Base-by-base conservation (phyloP, 2,888 invertebrate species). In the Stratiomys singularior region DNA sequence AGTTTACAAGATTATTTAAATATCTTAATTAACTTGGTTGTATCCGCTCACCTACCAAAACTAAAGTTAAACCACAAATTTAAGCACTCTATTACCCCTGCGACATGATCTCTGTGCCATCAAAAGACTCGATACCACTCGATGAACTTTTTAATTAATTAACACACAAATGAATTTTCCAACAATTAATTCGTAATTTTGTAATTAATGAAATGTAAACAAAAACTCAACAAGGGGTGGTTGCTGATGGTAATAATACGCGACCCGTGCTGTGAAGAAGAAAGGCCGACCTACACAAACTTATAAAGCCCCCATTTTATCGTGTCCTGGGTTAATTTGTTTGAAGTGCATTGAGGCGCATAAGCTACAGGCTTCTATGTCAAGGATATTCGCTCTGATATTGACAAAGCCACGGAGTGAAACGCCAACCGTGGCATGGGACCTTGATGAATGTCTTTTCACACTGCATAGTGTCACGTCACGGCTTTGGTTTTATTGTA, bases 161-260 rank as follows among this genome's bases (percentile, higher is more conserved):
- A 64, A 76, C 63, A 63, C 76, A 25, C 30, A 64, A 76, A 60
- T 64, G 66, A 46, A 64, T 76, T 76, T 64, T 30, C 64, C 47
- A 76, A 76, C 76, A 76, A 76, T 76, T 76, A 76, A 76, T 76
- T 76, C 46, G 28, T 76, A 76, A 76, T 76, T 76, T 76, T 25
- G 64, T 76, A 76, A 76, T 76, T 76, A 64, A 76, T 76, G 64
- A 63, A 76, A 76, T 76, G 76, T 64, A 76, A 76, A 76, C 76
- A 64, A 46, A 72, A 63, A 74, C 28, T 21, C 37, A 37, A 37
- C 37, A 37, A 30, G 18, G 58, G 58, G 44, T 37, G 58, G 58
- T 18, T 37, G 69, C 27, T 69, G 37, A 46, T 46, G 47, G 69
- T 30, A 30, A 37, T 28, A 2, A 13, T 11, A 63, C 25, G 28